A percentile compares a stretch with the other conserved stretches of the same genome.
phyloP scores from a whole-genome alignment of 2,797 vertebrate genomes.

The Mormyrus hasselquistii region DNA sequence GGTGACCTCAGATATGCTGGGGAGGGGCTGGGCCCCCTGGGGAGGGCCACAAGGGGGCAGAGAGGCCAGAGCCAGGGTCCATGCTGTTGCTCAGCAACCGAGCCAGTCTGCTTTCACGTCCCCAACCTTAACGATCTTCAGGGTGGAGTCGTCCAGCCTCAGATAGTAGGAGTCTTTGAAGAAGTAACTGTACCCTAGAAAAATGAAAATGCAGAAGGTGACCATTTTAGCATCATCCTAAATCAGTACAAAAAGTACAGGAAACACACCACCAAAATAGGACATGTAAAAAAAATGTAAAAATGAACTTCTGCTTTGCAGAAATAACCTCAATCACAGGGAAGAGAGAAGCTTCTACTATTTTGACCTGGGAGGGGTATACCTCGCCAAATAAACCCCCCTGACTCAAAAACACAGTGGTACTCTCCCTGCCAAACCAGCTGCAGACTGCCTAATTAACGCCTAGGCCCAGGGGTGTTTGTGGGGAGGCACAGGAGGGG shows the following conservation, averaged over 20 bases:
- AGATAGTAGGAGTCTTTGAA: conserved; percentile 92
- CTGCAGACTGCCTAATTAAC: conserved; percentile 36
- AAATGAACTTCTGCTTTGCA: neutral
- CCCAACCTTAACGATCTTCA: conserved; percentile 93
- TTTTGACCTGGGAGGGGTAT: neutral
- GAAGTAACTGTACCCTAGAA: conserved; percentile 89
- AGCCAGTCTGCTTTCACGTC: conserved; percentile 94
- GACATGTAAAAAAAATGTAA: neutral
- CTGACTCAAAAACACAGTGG: conserved; percentile 15
- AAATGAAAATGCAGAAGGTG: conserved; percentile 26
- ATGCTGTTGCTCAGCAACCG: conserved; percentile 71
- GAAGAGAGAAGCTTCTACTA: neutral
- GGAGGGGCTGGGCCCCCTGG: conserved; percentile 42
- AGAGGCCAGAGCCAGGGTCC: conserved; percentile 35
- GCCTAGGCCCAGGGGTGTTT: conserved; percentile 52
- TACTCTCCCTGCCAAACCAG: conserved; percentile 19
- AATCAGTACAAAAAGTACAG: neutral
- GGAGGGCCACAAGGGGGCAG: conserved; percentile 41
- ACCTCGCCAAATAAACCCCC: conserved; percentile 4
- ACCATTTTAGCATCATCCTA: neutral
- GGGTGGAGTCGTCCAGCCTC: conserved; percentile 87
- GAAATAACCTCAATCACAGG: neutral
- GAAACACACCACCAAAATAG: neutral
- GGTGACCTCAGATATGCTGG: conserved; percentile 50
- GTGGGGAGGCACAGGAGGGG: conserved; percentile 49